Evolutionary conservation across 2,113 vertebrate genomes (phyloP), one percentile per base, ranked within the genome.

Genomic region (Ranitomeya variabilis): DNA sequence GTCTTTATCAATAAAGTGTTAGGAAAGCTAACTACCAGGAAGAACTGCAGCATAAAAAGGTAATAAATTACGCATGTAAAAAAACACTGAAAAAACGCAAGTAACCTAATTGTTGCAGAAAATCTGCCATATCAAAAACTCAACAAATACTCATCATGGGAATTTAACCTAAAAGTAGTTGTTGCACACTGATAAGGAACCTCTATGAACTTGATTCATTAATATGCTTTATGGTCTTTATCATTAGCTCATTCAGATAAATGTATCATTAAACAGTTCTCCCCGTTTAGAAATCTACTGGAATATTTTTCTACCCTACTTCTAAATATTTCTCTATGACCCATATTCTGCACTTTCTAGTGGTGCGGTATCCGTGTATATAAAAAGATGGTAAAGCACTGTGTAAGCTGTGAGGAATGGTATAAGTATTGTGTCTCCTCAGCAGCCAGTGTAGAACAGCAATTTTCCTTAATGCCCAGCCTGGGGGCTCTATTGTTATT

Each of bases 401-500:
- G 45, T 60, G 76, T 88, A 88, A 71, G 80, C 80, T 87, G 52
- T 82, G 71, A 88, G 55, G 37, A 76, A 51, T 16, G 4, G 59
- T 83, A 67, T 57, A 51, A 88, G 83, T 84, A 55, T 77, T 71
- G 80, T 83, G 71, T 82, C 71, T 78, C 77, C 80, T 88, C 71
- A 88, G 87, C 80, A 88, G 83, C 71, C 80, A 64, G 66, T 80
- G 79, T 18, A 83, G 87, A 88, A 88, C 71, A 88, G 86, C 86
- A 87, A 83, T 88, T 73, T 88, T 26, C 71, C 71, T 88, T 88
- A 88, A 88, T 88, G 87, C 80, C 87, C 80, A 66, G 87, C 87
- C 87, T 88, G 87, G 73, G 87, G 87, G 64, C 71, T 55, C 82
- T 88, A 83, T 88, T 83, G 81, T 88, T 78, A 88, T 88, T 88